Evolutionary conservation across 2,888 invertebrate species (phyloP), one percentile per base, ranked within the genome.

Genomic region (Neelides folsomi): DNA sequence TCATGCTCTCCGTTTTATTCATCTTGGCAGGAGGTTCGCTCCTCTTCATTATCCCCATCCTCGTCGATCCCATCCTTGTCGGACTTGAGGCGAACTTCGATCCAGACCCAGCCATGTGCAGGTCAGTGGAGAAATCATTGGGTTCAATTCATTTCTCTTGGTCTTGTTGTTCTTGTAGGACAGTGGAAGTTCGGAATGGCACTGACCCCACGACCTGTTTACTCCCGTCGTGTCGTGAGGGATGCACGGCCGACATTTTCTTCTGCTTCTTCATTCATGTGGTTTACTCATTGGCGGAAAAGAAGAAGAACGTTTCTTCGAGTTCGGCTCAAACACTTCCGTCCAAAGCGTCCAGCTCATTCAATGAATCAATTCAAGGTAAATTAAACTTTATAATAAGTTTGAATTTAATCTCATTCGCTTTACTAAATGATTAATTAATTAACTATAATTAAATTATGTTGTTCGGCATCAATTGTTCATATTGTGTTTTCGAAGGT

Each of bases 151-250:
- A 12, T 27, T 49, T 43, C 10, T 6, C n/a, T n/a, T 13, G 5
- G n/a, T n/a, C n/a, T n/a, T 47, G 37, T 19, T 6, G 20, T 20
- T 9, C 10, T 47, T 52, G 2, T 38, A 63, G 63, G 41, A 63
- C 63, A 15, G 55, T 56, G 18, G 51, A 53, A 42, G 55, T 57
- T 44, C 56, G 60, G 40, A 63, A 63, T 41, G 63, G 55, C 15
- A 48, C 78, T 51, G 85, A 84, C 10, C 71, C 85, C 49, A 81
- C 81, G 67, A 83, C 84, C 71, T 85, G 85, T 70, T 80, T 82
- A 4, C 83, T 83, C 82, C 83, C 82, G 57, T 83, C 83, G 0
- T 85, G 85, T 66, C 73, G 84, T 50, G 85, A 85, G 69, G 85
- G 85, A 3, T 85, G 85, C 69, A 85, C 85, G 52, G 82, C 83